Percentiles rank a stretch among this genome's conserved stretches.
These are phyloP conservation scores for Actinia equina DNA, from an alignment of 64 coral and sea anemone species.

Conservation along the genomic window DNA sequence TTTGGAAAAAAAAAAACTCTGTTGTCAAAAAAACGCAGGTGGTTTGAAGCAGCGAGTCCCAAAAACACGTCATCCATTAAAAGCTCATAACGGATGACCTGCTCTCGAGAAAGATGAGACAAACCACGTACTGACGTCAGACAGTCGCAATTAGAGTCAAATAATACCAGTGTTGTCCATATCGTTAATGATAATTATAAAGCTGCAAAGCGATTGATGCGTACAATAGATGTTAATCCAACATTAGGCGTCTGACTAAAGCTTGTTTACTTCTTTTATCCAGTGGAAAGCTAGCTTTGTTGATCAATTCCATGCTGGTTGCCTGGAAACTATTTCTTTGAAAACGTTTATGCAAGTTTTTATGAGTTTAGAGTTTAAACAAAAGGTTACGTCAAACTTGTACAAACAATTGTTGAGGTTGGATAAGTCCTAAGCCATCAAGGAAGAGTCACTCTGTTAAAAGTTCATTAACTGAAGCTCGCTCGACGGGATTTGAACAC, in stretches of 20 bases:
- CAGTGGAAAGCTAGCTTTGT: neutral
- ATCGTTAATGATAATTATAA: too few species aligned
- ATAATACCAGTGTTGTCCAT: too few species aligned
- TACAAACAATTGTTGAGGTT: neutral
- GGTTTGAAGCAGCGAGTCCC: too few species aligned
- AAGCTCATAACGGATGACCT: too few species aligned
- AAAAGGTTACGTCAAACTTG: neutral
- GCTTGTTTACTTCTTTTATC: neutral
- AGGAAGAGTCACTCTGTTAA: too few species aligned
- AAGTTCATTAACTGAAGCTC: neutral
- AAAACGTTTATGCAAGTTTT: neutral
- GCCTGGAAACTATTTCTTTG: neutral
- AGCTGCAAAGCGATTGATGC: too few species aligned
- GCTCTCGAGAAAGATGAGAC: too few species aligned
- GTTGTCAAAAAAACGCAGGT: too few species aligned
- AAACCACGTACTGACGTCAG: too few species aligned
- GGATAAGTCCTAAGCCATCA: neutral
- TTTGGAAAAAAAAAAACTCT: too few species aligned
- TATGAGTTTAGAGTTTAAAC: neutral
- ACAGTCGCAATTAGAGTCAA: too few species aligned
- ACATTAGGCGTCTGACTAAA: neutral
- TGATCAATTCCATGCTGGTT: neutral
- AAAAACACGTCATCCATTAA: too few species aligned
- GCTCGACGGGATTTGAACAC: neutral
- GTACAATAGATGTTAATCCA: neutral